Conservation (phyloP, 2,113 vertebrate genomes). For the Lepus americanus region DNA sequence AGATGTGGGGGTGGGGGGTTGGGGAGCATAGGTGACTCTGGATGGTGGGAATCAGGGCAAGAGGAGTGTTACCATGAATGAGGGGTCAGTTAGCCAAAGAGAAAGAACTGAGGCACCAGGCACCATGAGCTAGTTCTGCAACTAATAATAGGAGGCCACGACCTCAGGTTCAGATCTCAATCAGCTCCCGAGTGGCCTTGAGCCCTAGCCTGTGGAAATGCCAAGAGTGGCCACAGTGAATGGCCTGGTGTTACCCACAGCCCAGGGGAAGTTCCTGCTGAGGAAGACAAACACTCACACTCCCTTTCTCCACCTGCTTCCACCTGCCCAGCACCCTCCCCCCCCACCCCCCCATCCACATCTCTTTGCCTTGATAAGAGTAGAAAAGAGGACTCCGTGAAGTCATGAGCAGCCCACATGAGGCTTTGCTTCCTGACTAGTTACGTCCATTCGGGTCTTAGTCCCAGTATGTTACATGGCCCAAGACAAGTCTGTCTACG, state of each 20-base stretch:
- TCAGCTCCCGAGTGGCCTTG: background rate
- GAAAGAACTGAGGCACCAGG: background rate
- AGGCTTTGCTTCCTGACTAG: background rate
- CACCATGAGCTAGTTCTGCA: background rate
- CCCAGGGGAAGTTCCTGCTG: background rate
- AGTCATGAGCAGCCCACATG: background rate
- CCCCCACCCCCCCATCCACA: background rate
- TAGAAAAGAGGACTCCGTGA: background rate
- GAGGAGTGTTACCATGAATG: background rate
- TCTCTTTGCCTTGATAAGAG: background rate
- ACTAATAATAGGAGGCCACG: background rate
- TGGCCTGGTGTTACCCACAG: background rate
- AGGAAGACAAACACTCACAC: background rate
- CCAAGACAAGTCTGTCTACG: background rate
- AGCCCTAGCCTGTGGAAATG: background rate
- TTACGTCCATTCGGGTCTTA: background rate
- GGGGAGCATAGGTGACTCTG: background rate
- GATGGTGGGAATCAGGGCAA: background rate
- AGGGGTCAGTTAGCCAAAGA: background rate
- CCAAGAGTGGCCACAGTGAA: background rate
- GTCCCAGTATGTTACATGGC: background rate
- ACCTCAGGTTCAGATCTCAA: background rate
- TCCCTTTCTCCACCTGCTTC: background rate
- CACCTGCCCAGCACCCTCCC: background rate
- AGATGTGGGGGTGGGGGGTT: background rate